Evolutionary conservation across 2,888 invertebrate species (phyloP).

Genomic region (Calliphora vomitoria): DNA sequence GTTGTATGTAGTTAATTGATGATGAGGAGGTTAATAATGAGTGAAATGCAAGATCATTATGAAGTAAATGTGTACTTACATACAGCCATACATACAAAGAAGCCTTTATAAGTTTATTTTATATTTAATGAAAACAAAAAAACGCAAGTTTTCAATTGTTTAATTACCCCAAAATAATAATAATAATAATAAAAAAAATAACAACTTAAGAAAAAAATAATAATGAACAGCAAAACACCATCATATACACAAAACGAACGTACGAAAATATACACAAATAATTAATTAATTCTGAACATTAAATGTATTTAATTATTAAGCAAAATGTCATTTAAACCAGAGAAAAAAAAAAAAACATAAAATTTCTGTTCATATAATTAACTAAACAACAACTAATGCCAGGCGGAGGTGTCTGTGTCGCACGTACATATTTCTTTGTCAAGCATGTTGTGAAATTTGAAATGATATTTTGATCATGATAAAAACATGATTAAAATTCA

Average conservation of each 20-base stretch:
- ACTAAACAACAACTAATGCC: conserved; percentile 32
- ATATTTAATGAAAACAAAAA: conserved; percentile 42
- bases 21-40: conserved; percentile 73
- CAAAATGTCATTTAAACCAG: conserved; percentile 57
- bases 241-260: conserved; percentile 30
- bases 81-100: conserved; percentile 13
- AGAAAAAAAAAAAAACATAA: conserved; percentile 11
- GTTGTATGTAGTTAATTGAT: conserved; percentile 69
- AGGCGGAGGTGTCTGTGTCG: conserved; percentile 61
- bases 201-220: neutral
- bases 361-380: conserved; percentile 55
- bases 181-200: conserved; percentile 61
- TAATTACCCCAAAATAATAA: conserved; percentile 69
- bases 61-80: conserved; percentile 38
- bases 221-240: conserved; percentile 43
- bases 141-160: conserved; percentile 71
- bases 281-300: conserved; percentile 71
- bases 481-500: conserved; percentile 56
- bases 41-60: conserved; percentile 67
- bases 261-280: conserved; percentile 39
- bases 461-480: conserved; percentile 59
- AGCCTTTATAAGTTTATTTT: conserved; percentile 35
- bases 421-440: conserved; percentile 60
- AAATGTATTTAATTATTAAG: conserved; percentile 66
- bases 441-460: conserved; percentile 57